Conservation (phyloP, 2,113 vertebrate genomes). For the Gobio gobio region DNA sequence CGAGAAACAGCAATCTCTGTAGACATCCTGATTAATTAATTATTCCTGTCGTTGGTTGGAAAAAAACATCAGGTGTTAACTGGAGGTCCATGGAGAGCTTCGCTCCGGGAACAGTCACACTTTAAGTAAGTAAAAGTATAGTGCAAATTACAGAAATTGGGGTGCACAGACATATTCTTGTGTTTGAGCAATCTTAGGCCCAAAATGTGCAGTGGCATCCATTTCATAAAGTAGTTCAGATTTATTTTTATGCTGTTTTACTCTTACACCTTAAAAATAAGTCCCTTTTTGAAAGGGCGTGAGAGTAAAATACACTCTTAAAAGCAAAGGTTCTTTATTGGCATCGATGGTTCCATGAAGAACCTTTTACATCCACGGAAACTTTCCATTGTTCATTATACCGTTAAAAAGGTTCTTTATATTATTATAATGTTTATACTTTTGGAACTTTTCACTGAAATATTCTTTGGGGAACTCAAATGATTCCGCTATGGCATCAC, state of each 20-base stretch:
- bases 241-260: background rate
- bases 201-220: background rate
- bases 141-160: background rate
- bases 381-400: no score
- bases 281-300: no score
- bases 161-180: background rate
- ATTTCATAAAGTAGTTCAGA: background rate
- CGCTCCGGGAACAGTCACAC: background rate
- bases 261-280: no score
- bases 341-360: no score
- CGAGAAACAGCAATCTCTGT: background rate
- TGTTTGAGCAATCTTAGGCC: background rate
- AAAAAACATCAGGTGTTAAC: constrained; percentile 40
- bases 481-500: background rate
- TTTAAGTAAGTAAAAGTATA: background rate
- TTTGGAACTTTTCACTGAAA: no score
- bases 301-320: no score
- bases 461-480: background rate
- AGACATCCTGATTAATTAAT: background rate
- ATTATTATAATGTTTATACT: no score
- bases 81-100: constrained; percentile 3
- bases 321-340: no score
- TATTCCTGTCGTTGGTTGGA: constrained; percentile 1
- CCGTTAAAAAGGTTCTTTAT: no score
- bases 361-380: no score